Evolutionary conservation across 2,797 vertebrate species (phyloP).

Genomic region (Chelonia mydas): DNA sequence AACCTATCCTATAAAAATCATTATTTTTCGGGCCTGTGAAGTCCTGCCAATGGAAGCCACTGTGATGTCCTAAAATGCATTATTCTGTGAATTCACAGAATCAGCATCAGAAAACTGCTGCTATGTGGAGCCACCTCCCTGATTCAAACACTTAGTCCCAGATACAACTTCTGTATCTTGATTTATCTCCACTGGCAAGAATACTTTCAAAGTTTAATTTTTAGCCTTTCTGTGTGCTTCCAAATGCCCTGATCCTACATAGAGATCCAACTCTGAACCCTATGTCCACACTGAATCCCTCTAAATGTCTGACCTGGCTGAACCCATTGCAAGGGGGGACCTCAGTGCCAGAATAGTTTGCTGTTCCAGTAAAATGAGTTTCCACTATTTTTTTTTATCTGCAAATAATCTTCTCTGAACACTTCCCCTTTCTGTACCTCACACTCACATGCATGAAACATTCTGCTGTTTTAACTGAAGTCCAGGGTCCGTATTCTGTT

Average conservation of each 20-base stretch:
- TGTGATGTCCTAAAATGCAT: background rate
- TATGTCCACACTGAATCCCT: background rate
- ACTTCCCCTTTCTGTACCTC: background rate
- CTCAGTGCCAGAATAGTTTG: background rate
- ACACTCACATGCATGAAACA: background rate
- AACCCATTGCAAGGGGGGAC: background rate
- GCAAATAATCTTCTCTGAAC: background rate
- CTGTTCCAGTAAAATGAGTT: background rate
- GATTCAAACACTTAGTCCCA: background rate
- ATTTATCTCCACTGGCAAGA: background rate
- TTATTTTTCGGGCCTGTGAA: slow-evolving; percentile 11
- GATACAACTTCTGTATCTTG: background rate
- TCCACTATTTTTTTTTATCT: background rate
- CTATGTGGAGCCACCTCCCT: background rate
- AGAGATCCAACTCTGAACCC: background rate
- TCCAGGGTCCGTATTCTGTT: no score
- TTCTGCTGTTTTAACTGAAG: background rate
- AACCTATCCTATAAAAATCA: slow-evolving; percentile 21
- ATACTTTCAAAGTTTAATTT: background rate
- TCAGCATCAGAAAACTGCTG: slow-evolving; percentile 4
- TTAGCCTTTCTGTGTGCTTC: background rate
- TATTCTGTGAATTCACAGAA: background rate
- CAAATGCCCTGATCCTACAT: background rate
- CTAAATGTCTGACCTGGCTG: background rate
- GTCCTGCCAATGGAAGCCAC: background rate